A percentile compares a stretch with the other conserved stretches of the same genome.
phyloP scores from a whole-genome alignment of 1,140 invertebrate genomes.

The Chironomus striatipennis region DNA sequence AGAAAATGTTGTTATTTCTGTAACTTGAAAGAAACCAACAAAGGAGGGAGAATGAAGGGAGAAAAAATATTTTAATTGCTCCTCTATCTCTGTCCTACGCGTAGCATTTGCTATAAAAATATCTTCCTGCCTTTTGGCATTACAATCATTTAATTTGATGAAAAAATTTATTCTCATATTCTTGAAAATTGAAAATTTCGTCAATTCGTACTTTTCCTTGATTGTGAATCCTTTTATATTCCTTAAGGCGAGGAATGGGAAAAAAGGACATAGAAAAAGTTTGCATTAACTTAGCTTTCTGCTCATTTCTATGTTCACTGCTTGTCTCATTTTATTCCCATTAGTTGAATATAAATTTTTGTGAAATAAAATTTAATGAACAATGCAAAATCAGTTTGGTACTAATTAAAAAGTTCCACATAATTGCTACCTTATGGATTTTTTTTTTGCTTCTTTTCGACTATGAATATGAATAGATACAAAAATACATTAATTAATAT shows the following conservation, averaged over 20 bases:
- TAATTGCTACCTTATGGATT: slow-evolving; percentile 12
- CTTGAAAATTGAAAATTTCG: background rate
- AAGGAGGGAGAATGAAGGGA: no score
- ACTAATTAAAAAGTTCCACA: background rate
- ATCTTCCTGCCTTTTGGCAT: no score
- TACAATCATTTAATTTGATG: no score
- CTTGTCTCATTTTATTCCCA: background rate
- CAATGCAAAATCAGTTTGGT: background rate
- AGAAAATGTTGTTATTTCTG: no score
- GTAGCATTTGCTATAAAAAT: no score
- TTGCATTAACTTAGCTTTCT: background rate
- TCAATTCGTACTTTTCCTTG: background rate
- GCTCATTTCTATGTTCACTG: background rate
- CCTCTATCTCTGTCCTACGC: no score
- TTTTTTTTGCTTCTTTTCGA: background rate
- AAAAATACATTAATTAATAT: background rate
- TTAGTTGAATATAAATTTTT: background rate
- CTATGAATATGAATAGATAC: background rate
- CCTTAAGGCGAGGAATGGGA: background rate
- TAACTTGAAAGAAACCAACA: no score
- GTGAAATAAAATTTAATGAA: background rate
- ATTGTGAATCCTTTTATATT: background rate
- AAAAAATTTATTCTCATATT: no score
- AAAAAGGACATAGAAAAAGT: background rate
- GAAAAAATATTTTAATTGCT: no score